These are phyloP conservation scores for Myotis planiceps DNA, from an alignment of 2,797 vertebrate species.

Conservation along the genomic window DNA sequence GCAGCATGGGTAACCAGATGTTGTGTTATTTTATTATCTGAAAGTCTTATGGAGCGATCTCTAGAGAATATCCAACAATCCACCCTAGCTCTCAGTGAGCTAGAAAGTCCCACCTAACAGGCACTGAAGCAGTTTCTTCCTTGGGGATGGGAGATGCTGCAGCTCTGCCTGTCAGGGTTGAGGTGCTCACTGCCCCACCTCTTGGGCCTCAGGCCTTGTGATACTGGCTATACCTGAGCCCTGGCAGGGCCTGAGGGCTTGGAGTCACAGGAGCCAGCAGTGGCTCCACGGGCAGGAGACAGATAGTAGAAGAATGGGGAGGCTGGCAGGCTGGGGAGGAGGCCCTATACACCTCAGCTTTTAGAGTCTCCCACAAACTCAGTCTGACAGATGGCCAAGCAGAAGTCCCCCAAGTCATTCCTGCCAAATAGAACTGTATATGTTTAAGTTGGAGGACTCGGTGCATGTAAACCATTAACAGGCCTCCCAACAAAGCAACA, in stretches of 20 bases:
- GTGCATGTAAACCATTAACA: slow-evolving; percentile 77
- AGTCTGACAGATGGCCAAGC: neutral
- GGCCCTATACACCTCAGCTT: neutral
- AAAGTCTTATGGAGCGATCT: neutral
- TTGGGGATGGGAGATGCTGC: neutral
- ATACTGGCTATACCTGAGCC: neutral
- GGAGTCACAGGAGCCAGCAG: neutral
- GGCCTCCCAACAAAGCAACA: slow-evolving; percentile 71
- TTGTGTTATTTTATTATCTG: neutral
- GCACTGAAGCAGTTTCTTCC: neutral
- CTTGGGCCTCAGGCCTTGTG: neutral
- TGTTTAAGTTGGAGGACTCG: slow-evolving; percentile 61
- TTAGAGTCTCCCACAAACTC: neutral
- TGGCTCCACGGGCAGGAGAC: neutral
- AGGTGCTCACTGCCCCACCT: neutral
- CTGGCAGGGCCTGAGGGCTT: neutral
- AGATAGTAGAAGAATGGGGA: neutral
- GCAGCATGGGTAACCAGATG: neutral
- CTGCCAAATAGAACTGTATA: slow-evolving; percentile 31
- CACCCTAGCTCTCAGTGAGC: neutral
- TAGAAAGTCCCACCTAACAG: neutral
- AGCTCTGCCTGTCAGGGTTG: neutral
- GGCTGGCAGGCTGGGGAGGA: neutral
- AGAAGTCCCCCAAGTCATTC: neutral
- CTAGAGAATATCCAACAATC: neutral